Conservation (phyloP, 2,113 vertebrate species). For the Myiopsitta monachus region DNA sequence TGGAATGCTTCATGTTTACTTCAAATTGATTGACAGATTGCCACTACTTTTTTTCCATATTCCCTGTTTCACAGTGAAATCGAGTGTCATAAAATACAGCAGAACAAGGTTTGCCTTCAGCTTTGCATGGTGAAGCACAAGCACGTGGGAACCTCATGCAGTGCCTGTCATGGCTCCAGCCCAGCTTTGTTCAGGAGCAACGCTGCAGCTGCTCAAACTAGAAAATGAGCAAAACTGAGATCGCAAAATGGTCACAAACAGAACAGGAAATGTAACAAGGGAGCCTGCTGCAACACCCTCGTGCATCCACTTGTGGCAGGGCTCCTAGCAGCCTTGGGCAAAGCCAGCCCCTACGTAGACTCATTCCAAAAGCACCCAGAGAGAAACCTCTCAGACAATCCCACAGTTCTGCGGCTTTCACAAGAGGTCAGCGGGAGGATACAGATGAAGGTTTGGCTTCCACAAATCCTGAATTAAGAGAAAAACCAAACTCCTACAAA, state of each 20-base stretch:
- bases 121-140: accelerated
- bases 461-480: neutral
- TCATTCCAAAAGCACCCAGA: accelerated
- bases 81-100: neutral
- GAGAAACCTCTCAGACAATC: neutral
- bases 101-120: neutral
- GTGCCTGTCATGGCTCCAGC: accelerated
- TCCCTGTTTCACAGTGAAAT: neutral
- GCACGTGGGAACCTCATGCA: neutral
- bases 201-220: neutral
- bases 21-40: neutral
- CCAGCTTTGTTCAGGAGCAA: neutral
- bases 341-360: neutral
- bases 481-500: neutral
- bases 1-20: accelerated
- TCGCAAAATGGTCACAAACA: accelerated
- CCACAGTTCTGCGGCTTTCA: neutral
- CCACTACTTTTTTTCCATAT: neutral
- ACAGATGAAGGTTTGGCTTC: accelerated
- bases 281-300: neutral
- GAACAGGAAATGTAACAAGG: accelerated
- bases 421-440: neutral
- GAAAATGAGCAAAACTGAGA: neutral
- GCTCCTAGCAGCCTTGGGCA: neutral
- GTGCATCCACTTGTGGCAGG: neutral